Conservation (phyloP, 2,113 vertebrate species). For the Brachyistius frenatus region DNA sequence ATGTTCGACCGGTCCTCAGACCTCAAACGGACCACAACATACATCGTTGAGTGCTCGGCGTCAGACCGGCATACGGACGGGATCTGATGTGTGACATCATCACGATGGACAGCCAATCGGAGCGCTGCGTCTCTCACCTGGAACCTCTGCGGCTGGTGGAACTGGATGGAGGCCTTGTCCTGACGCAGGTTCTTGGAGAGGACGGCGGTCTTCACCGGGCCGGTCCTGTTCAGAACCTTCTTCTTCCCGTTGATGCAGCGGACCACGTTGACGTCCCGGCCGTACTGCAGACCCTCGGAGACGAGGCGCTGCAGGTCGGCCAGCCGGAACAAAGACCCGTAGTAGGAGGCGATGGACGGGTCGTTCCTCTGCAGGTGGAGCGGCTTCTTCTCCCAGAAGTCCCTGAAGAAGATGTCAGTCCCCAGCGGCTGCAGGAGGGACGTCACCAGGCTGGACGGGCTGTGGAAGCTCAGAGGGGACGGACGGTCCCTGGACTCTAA, state of each 20-base stretch:
- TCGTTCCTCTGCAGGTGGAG: conserved; percentile 87
- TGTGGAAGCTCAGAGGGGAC: conserved; percentile 79
- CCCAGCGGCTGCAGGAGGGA: conserved; percentile 90
- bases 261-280: conserved; percentile 88
- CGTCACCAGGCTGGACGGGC: conserved; percentile 85
- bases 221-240: conserved; percentile 88
- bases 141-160: conserved; percentile 95
- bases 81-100: too few relatives aligned
- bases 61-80: too few relatives aligned
- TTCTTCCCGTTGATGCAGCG: conserved; percentile 88
- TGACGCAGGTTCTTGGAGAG: conserved; percentile 88
- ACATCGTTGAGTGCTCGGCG: too few relatives aligned
- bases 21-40: too few relatives aligned
- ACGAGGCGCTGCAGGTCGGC: conserved; percentile 86
- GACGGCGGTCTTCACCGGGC: conserved; percentile 84
- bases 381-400: conserved; percentile 93
- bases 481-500: background rate
- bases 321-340: conserved; percentile 88
- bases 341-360: conserved; percentile 78
- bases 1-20: too few relatives aligned
- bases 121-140: conserved; percentile 83
- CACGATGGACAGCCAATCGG: too few relatives aligned
- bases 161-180: conserved; percentile 91
- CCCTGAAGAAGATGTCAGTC: conserved; percentile 86
- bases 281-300: conserved; percentile 82